Base-by-base conservation (phyloP, 2,113 vertebrate species). In the Gorsachius goisagi region DNA sequence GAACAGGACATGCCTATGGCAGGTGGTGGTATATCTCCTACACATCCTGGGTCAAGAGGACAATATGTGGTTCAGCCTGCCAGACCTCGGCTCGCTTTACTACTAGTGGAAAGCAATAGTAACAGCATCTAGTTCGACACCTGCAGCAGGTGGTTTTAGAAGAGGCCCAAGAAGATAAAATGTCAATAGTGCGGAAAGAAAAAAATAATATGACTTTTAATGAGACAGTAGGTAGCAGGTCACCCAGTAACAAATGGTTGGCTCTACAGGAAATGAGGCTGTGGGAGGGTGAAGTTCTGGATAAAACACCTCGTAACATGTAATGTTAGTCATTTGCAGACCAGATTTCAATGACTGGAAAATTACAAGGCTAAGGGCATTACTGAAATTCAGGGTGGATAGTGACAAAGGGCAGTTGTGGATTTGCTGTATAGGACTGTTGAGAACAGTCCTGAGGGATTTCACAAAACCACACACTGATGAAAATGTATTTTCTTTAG, bases 1-100 rank as follows among this genome's bases (percentile, higher is more conserved):
- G 87, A 95, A 96, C 89, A 95, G 95, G 91, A 93, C 85, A 76
- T 85, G 85, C 58, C 53, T 82, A 0, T 87, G 84, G 66, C 94
- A 96, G 89, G 77, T 93, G 93, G 74, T 79, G 77, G 91, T 93
- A 20, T 96, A 97, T 96, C 83, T 94, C 66, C 74, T 49, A n/a
- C 85, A 95, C 66, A 95, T 96, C 93, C 96, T 96, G 95, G 91
- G 85, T 96, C 95, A 95, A 92, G 94, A 92, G 91, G 62, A 58
- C 78, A 95, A 85, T 84, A 91, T 73, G 87, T 52, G 35, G 85
- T 45, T 96, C 84, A 95, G 93, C 85, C 85, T 96, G 93, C 91
- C 96, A 96, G 85, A 93, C 53, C 44, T 91, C 6, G 7, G 62
- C 81, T 93, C 9, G 3, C 53, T 85, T 82, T 87, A 45, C 71